Percentiles rank a stretch among this genome's conserved stretches.
These are phyloP conservation scores for Metridium senile DNA, from an alignment of 92 coral and sea anemone genomes.

Conservation along the genomic window DNA sequence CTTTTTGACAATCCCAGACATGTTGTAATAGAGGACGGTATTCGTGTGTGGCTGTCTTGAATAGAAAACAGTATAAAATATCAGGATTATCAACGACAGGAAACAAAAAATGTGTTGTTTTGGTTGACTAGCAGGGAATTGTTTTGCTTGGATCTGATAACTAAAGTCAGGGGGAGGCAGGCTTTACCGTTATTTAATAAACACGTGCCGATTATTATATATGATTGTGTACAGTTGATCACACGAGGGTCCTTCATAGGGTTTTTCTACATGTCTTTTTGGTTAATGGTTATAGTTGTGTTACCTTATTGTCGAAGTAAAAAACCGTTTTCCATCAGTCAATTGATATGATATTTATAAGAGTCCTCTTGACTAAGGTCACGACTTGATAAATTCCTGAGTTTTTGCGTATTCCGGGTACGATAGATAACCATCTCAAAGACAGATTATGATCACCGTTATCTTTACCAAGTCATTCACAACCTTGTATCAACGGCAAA, in stretches of 20 bases:
- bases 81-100: slow-evolving; percentile 1
- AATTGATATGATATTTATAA: slow-evolving; percentile 3
- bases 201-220: too few relatives aligned
- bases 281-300: too few relatives aligned
- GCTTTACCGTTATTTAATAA: too few relatives aligned
- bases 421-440: slow-evolving; percentile 25
- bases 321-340: not conserved
- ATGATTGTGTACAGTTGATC: too few relatives aligned
- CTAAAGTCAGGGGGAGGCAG: not conserved
- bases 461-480: slow-evolving; percentile 15
- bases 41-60: slow-evolving; percentile 10
- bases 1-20: slow-evolving; percentile 14
- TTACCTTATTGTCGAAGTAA: too few relatives aligned
- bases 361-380: slow-evolving; percentile 18
- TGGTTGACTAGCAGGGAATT: not conserved
- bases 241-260: too few relatives aligned
- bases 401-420: slow-evolving; percentile 34
- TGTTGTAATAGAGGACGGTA: not conserved
- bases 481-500: slow-evolving; percentile 1
- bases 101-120: not conserved
- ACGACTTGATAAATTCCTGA: slow-evolving; percentile 18
- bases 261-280: too few relatives aligned
- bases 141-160: not conserved
- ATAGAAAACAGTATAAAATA: not conserved
- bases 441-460: slow-evolving; percentile 17